These are phyloP conservation scores for Aramus guarauna DNA, from an alignment of 2,113 vertebrate species.

Conservation along the genomic window DNA sequence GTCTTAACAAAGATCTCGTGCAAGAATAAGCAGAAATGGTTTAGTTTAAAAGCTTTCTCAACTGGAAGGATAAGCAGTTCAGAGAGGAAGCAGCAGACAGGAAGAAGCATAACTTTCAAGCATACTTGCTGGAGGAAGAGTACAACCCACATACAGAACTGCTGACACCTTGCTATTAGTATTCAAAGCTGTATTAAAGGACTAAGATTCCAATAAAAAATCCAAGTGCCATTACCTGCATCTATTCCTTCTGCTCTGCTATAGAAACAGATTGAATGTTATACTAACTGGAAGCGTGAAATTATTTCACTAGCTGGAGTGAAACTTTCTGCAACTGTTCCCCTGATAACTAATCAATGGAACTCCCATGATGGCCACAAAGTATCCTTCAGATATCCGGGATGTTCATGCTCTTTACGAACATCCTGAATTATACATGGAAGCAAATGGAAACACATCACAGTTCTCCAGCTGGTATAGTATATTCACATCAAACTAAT, in stretches of 20 bases:
- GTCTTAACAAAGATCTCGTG: background rate
- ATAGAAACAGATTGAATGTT: background rate
- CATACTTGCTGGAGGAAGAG: background rate
- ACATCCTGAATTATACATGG: slow-evolving; percentile 29
- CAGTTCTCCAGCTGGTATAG: background rate
- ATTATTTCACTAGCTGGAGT: background rate
- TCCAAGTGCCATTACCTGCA: background rate
- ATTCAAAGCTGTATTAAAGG: background rate
- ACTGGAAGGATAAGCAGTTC: background rate
- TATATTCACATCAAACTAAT: background rate
- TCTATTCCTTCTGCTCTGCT: background rate
- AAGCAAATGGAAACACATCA: slow-evolving; percentile 2
- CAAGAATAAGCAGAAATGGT: background rate
- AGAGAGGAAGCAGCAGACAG: background rate
- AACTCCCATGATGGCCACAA: background rate
- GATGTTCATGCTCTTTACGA: background rate
- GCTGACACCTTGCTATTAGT: background rate
- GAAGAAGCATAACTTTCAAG: background rate
- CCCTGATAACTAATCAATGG: background rate
- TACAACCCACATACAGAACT: background rate
- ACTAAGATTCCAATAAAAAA: background rate
- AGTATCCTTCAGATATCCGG: background rate
- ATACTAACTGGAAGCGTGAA: background rate
- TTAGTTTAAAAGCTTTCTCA: background rate
- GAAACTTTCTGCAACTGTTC: background rate